These are phyloP conservation scores for Gopherus flavomarginatus DNA, from an alignment of 2,113 vertebrate genomes.

Conservation along the genomic window DNA sequence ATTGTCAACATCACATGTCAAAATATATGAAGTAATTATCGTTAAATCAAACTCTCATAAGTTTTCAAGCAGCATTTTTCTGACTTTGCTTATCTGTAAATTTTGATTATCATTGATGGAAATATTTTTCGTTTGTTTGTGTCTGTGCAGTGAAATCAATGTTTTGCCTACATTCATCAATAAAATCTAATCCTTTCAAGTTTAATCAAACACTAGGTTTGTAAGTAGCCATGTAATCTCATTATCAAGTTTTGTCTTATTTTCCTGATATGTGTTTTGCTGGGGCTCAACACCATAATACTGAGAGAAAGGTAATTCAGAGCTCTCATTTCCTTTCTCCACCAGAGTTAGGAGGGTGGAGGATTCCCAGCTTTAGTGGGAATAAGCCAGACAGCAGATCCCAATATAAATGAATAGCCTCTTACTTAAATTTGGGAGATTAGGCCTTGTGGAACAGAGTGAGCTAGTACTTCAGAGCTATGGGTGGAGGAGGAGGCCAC, in stretches of 20 bases:
- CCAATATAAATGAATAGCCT: neutral
- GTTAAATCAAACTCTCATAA: neutral
- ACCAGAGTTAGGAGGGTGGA: neutral
- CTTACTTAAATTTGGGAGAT: neutral
- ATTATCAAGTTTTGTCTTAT: neutral
- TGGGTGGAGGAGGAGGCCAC: neutral
- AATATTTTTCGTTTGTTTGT: neutral
- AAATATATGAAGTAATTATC: neutral
- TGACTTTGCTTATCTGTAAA: neutral
- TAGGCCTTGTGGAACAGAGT: neutral
- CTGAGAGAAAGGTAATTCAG: neutral
- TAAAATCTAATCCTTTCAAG: neutral
- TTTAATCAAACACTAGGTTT: rapidly evolving
- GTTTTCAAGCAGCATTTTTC: neutral
- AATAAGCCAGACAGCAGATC: rapidly evolving
- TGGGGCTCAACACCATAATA: neutral
- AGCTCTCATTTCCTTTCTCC: neutral
- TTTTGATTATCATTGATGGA: neutral
- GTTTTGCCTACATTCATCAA: neutral
- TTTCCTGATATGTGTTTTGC: neutral
- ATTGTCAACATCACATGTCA: neutral
- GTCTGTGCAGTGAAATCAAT: neutral
- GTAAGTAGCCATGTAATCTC: neutral
- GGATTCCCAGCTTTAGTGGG: neutral
- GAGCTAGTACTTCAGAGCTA: neutral